Base-by-base conservation (phyloP, 1,140 invertebrate species). In the Agrypnia vestita region DNA sequence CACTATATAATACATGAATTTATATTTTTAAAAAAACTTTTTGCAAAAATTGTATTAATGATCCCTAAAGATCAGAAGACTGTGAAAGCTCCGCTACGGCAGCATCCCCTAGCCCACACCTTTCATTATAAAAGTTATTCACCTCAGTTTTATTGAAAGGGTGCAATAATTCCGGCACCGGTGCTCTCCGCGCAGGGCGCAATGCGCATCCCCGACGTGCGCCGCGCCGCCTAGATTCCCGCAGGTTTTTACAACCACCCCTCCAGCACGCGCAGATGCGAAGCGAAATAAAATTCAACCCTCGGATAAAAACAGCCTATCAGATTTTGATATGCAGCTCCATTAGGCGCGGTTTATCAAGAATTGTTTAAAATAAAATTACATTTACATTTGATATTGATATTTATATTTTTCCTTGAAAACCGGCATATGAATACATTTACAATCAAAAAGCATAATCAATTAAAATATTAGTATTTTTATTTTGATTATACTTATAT, bases 251-350 rank as follows among this genome's bases (percentile, higher is more conserved):
- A 9, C 49, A 21, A n/a, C 17, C 35, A 59, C 55, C 72, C 72
- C 72, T 44, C 12, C 25, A 6, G 25, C 72, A 44, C 53, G 64
- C 64, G 73, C 73, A 75, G 73, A 75, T 75, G 73, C 73, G 53
- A 59, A 59, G 43, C 55, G 17, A 75, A 75, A 75, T 75, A 35
- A 67, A 67, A 25, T 75, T 56, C 73, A 46, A 61, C 73, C 73
- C 73, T 55, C 56, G 21, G 55, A 59, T 43, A 75, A 59, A 75
- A 75, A 15, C 73, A 43, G 3, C 7, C 56, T 53, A 59, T 75
- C 56, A 59, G 73, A 56, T 75, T 59, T 61, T 75, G 73, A 59
- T 75, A 56, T 75, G 56, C 19, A 53, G 73, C 25, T 46, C 71
- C 35, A 55, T 73, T 75, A 56, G 73, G 13, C 35, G 8, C 53